Evolutionary conservation across 1,140 invertebrate species (phyloP).

Genomic region (Ceratoteleas bidentatus): DNA sequence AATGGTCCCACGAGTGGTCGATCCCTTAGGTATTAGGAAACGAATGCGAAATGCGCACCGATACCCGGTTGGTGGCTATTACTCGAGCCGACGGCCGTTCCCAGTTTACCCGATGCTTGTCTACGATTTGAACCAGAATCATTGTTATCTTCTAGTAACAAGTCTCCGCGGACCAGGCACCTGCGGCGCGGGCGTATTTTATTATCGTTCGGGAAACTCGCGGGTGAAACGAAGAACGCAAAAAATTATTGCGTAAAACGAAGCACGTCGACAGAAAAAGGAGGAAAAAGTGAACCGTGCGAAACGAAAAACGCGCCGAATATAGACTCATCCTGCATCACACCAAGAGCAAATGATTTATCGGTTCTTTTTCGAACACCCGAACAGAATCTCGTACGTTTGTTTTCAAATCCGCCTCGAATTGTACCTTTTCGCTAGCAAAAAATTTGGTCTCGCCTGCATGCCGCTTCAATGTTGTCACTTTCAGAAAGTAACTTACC

Average conservation of each 20-base stretch:
- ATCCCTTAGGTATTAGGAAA: slow-evolving; percentile 29
- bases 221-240: slow-evolving; percentile 43
- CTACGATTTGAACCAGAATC: slow-evolving; percentile 32
- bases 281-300: slow-evolving; percentile 7
- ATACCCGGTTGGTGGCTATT: slow-evolving; percentile 26
- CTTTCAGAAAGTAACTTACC: too few species aligned
- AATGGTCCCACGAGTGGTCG: slow-evolving; percentile 19
- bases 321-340: slow-evolving; percentile 44
- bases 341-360: slow-evolving; percentile 52
- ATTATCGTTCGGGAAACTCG: slow-evolving; percentile 19
- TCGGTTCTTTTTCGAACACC: slow-evolving; percentile 44
- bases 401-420: slow-evolving; percentile 43
- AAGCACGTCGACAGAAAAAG: slow-evolving; percentile 35
- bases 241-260: slow-evolving; percentile 58
- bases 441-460: too few species aligned
- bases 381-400: slow-evolving; percentile 41
- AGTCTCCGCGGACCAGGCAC: slow-evolving; percentile 40
- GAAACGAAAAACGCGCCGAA: slow-evolving; percentile 33
- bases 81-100: slow-evolving; percentile 23
- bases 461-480: too few species aligned
- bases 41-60: slow-evolving; percentile 16
- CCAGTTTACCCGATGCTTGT: slow-evolving; percentile 29
- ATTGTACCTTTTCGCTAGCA: slow-evolving; percentile 30
- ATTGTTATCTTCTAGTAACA: slow-evolving; percentile 54
- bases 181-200: slow-evolving; percentile 46